Conservation (phyloP, 2,797 vertebrate genomes). For the Remorina albescens region DNA sequence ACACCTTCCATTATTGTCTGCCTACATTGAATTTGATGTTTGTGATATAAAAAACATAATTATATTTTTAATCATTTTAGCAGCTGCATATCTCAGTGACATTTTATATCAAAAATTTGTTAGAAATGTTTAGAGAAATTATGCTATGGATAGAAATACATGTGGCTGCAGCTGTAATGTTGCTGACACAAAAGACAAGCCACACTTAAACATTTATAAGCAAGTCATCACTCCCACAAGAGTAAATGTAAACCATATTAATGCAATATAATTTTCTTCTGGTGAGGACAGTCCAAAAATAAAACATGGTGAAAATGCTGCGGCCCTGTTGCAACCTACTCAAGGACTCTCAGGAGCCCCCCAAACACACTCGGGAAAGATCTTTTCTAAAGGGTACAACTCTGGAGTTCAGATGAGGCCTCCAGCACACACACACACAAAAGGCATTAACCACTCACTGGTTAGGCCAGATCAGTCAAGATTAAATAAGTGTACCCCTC, state of each 20-base stretch:
- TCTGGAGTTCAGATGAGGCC: conserved; percentile 60
- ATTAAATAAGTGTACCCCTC: conserved; percentile 75
- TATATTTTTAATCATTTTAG: too few relatives aligned
- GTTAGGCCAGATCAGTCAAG: conserved; percentile 76
- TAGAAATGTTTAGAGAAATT: too few relatives aligned
- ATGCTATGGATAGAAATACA: too few relatives aligned
- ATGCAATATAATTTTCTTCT: background rate
- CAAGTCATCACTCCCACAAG: too few relatives aligned
- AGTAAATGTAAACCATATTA: background rate
- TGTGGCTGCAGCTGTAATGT: too few relatives aligned
- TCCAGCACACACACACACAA: conserved; percentile 15
- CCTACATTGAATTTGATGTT: too few relatives aligned
- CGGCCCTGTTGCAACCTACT: conserved; percentile 13
- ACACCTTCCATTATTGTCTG: too few relatives aligned
- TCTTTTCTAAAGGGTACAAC: conserved; percentile 58
- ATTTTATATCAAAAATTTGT: too few relatives aligned
- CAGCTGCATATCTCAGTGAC: too few relatives aligned
- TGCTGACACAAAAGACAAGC: too few relatives aligned
- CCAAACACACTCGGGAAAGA: conserved; percentile 27
- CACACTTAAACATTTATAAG: too few relatives aligned
- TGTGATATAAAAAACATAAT: too few relatives aligned
- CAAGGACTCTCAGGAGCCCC: conserved; percentile 22
- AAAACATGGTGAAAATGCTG: background rate
- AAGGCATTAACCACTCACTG: conserved; percentile 67
- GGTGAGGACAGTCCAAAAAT: background rate